These are phyloP conservation scores for Acrobasis suavella DNA, from an alignment of 2,888 invertebrate species.

Conservation along the genomic window DNA sequence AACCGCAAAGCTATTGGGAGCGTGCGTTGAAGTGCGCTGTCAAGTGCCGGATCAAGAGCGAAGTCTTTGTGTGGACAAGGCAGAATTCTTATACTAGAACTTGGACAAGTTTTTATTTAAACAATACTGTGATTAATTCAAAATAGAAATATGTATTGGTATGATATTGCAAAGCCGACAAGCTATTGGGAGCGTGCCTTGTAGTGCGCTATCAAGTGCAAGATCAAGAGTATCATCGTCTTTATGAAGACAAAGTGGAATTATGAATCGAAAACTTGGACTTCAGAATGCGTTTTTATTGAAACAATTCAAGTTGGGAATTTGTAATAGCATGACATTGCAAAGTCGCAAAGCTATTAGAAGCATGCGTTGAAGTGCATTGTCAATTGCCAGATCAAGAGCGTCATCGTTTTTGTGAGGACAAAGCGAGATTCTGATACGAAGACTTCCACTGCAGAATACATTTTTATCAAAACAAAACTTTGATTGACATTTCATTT, in stretches of 20 bases:
- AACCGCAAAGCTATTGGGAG: slow-evolving; percentile 6
- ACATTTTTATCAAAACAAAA: too few relatives aligned
- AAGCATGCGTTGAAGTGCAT: background rate
- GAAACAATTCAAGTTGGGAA: background rate
- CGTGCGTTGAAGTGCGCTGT: slow-evolving; percentile 20
- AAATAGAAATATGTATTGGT: background rate
- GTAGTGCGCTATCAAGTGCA: slow-evolving; percentile 18
- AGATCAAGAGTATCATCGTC: background rate
- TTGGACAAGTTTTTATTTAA: background rate
- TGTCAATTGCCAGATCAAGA: background rate
- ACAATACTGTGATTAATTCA: too few relatives aligned
- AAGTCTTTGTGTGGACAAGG: slow-evolving; percentile 14
- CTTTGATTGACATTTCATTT: too few relatives aligned
- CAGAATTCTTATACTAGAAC: slow-evolving; percentile 8
- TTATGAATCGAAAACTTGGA: background rate
- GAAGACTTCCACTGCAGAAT: too few relatives aligned
- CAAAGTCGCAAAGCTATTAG: background rate
- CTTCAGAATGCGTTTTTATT: too few relatives aligned
- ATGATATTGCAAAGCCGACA: slow-evolving; percentile 13
- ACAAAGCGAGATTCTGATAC: slow-evolving; percentile 10
- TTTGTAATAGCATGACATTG: background rate
- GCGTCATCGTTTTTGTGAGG: background rate
- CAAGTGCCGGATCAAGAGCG: slow-evolving; percentile 8
- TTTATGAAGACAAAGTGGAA: slow-evolving; percentile 11
- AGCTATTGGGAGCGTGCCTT: slow-evolving; percentile 18